Evolutionary conservation across 2,888 invertebrate species (phyloP), one percentile per base, ranked within the genome.

Genomic region (Platerodrilus igneus): DNA sequence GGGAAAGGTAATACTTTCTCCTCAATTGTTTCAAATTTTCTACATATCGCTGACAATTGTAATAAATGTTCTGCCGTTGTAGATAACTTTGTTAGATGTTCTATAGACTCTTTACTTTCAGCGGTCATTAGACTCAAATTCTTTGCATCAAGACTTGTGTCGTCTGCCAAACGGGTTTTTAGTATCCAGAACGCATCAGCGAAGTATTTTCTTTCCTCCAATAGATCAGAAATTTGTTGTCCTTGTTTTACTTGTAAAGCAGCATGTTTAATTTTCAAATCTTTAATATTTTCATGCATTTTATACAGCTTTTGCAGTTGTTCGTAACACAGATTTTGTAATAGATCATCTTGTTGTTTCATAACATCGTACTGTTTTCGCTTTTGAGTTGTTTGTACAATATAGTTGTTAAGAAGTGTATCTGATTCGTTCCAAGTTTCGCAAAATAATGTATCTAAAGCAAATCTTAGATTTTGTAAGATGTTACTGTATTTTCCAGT

Each of bases 11-110:
- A 46, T 25, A 73, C 62, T 52, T 75, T 73, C 51, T 81, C 80
- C 0, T 72, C 69, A 27, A 76, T 70, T 0, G 78, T 77, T 58
- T 86, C 85, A 42, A 80, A 75, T 57, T 81, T 82, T 29, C 74
- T 68, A 50, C 85, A 86, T 33, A 82, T 76, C 20, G 74, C 71
- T 0, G 76, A 68, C 39, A 85, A 60, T 50, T 78, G 77, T 17
- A 76, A 56, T n/a, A 86, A 66, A 11, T 73, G 74, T 43, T 76
- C 71, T 3, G 81, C 73, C 56, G 79, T 81, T 14, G 68, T 67
- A 20, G 71, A 64, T 1, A 76, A 60, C n/a, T 64, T 65, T 53
- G 78, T 71, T 1, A 83, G 66, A 27, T 67, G 64, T 73, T 74
- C 69, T 22, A 76, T 72, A 29, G 73, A 68, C 36, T 74, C 70